These are phyloP conservation scores for Hydractinia symbiolongicarpus DNA, from an alignment of 30 jellyfish, hydroid and myxozoan genomes.

Conservation along the genomic window DNA sequence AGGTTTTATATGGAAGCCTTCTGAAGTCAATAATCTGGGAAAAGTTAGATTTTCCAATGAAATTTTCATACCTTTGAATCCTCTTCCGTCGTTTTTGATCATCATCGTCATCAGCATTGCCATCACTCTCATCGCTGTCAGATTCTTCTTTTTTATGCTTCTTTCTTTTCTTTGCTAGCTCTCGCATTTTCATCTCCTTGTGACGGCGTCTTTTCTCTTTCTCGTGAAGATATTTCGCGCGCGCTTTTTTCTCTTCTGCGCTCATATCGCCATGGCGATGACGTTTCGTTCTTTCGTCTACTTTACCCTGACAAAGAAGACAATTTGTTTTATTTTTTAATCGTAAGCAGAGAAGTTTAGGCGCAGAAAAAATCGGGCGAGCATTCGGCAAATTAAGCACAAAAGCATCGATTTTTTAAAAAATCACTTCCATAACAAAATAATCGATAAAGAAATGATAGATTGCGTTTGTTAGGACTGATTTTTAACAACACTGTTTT, in stretches of 20 bases:
- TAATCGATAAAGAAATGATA: too few species aligned
- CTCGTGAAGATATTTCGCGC: conserved; percentile 13
- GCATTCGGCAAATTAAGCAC: too few species aligned
- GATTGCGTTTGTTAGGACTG: too few species aligned
- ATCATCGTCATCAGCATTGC: conserved; percentile 20
- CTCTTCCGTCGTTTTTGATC: conserved; percentile 9
- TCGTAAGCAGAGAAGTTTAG: not conserved
- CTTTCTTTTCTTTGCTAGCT: not conserved
- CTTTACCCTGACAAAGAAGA: not conserved
- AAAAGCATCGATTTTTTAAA: too few species aligned
- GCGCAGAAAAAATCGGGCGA: not conserved
- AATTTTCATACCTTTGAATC: conserved; percentile 1
- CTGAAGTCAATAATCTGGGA: too few species aligned
- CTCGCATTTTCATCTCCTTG: not conserved
- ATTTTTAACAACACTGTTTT: not conserved
- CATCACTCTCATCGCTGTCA: conserved; percentile 22
- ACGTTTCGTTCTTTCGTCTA: not conserved
- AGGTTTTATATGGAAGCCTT: too few species aligned
- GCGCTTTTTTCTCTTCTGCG: not conserved
- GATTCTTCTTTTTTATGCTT: conserved; percentile 7
- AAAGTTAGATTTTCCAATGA: too few species aligned
- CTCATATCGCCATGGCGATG: not conserved
- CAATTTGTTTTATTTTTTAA: not conserved
- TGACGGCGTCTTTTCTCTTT: conserved; percentile 26
- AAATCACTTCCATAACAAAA: too few species aligned